Base-by-base conservation (phyloP, 2,113 vertebrate species). In the Panthera uncia region DNA sequence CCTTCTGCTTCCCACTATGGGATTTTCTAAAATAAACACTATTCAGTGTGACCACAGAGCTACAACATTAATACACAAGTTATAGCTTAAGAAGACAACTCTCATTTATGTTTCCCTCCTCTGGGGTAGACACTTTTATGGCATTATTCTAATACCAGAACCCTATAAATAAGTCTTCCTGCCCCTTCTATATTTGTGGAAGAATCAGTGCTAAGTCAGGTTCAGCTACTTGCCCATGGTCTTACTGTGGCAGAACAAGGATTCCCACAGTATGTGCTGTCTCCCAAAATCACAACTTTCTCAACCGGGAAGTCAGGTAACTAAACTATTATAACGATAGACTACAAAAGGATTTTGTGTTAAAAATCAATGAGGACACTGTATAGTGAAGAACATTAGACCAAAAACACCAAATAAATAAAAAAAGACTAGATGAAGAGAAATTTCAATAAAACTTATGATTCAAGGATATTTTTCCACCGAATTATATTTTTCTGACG, bases 361-460 rank as follows among this genome's bases (percentile, higher is more conserved):
- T 95, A 82, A 97, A 87, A 92, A 90, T 95, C 38, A 94, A 1
- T 36, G 18, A 95, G 31, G 29, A 89, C 83, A 86, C 5, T 36
- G 1, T 86, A 31, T 68, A 11, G 48, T 89, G 7, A 97, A 94
- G 29, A 96, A 84, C 71, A 4, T 83, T 61, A 65, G 6, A 76
- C 13, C 2, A 29, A 74, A 78, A 80, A n/a, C 29, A 21, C 18
- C 55, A 21, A 57, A 57, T 6, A 7, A 52, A 65, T 48, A 80
- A 45, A 57, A 25, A 29, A 45, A 78, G 1, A 19, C 0, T 19
- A 79, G 7, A 38, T 82, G 33, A 93, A 97, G n/a, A 81, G 94
- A 82, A 78, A 66, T 48, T 50, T 91, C 52, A 92, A 69, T 97
- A 65, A 80, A 69, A 80, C 5, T 85, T 16, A 33, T 76, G 63